These are phyloP conservation scores for Potamilus streckersoni DNA, from an alignment of 1,140 invertebrate genomes.

Conservation along the genomic window DNA sequence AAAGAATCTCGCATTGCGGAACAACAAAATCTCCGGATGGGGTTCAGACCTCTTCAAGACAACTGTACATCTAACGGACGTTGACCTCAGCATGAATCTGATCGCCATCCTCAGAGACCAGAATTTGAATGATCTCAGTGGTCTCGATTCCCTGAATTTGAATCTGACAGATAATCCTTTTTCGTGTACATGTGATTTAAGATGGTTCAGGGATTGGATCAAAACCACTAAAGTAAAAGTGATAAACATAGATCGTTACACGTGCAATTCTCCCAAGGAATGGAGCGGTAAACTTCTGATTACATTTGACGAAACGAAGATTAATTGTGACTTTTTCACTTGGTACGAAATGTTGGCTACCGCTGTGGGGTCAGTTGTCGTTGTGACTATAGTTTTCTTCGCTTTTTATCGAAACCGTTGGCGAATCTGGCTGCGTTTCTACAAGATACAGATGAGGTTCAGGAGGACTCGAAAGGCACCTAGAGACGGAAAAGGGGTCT, in stretches of 20 bases:
- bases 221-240: conserved; percentile 38
- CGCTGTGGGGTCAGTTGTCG: conserved; percentile 7
- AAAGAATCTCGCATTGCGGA: conserved; percentile 29
- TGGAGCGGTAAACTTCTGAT: conserved; percentile 44
- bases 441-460: conserved; percentile 17
- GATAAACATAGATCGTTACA: conserved; percentile 26
- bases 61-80: conserved; percentile 8
- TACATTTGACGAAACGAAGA: conserved; percentile 42
- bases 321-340: conserved; percentile 44
- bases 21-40: conserved; percentile 48
- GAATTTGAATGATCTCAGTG: conserved; percentile 37
- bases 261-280: conserved; percentile 40
- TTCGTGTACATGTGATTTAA: conserved; percentile 49
- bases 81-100: conserved; percentile 47
- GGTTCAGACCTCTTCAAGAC: conserved; percentile 33
- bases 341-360: conserved; percentile 32
- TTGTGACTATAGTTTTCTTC: conserved; percentile 27
- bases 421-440: conserved; percentile 35
- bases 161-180: conserved; percentile 50
- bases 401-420: conserved; percentile 43
- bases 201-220: conserved; percentile 54
- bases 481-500: conserved; percentile 4
- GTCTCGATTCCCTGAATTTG: conserved; percentile 21
- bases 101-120: conserved; percentile 40
- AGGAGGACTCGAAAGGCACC: background rate